Percentiles rank a stretch among this genome's conserved stretches.
Evolutionary conservation across 2,797 vertebrate genomes (phyloP).

Genomic region (Eulemur mongoz): DNA sequence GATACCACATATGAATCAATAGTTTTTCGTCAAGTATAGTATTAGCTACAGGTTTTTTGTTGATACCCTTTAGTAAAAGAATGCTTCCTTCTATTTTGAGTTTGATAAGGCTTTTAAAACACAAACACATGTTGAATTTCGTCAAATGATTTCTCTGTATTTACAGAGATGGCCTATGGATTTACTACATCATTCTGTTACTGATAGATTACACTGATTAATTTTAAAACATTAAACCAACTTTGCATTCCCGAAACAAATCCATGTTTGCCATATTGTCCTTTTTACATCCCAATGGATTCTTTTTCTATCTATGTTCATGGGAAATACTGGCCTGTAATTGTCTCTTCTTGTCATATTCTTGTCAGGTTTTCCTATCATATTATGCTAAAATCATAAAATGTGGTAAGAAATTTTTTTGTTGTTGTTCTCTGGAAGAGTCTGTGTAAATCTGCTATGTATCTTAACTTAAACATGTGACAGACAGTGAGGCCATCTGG

Average conservation of each 20-base stretch:
- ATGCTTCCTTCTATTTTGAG: background rate
- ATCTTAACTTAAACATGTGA: background rate
- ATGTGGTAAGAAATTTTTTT: background rate
- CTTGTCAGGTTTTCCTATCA: background rate
- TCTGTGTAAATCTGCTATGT: background rate
- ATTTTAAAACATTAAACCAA: conserved; percentile 45
- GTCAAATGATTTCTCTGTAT: background rate
- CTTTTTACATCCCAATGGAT: background rate
- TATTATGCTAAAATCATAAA: background rate
- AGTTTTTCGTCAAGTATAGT: background rate
- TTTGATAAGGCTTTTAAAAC: background rate
- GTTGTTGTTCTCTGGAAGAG: background rate
- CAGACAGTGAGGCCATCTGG: background rate
- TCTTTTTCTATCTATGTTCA: background rate
- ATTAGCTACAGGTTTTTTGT: background rate
- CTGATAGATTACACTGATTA: background rate
- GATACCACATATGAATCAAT: background rate
- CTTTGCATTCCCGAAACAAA: background rate
- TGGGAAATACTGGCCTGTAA: background rate
- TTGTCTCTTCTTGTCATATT: background rate
- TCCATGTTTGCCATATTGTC: background rate
- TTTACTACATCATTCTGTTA: background rate
- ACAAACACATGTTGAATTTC: background rate
- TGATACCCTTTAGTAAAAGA: background rate
- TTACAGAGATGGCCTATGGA: background rate